Percentiles rank a stretch among this genome's conserved stretches.
These are phyloP conservation scores for Luscinia megarhynchos DNA, from an alignment of 2,797 vertebrate species.

Conservation along the genomic window DNA sequence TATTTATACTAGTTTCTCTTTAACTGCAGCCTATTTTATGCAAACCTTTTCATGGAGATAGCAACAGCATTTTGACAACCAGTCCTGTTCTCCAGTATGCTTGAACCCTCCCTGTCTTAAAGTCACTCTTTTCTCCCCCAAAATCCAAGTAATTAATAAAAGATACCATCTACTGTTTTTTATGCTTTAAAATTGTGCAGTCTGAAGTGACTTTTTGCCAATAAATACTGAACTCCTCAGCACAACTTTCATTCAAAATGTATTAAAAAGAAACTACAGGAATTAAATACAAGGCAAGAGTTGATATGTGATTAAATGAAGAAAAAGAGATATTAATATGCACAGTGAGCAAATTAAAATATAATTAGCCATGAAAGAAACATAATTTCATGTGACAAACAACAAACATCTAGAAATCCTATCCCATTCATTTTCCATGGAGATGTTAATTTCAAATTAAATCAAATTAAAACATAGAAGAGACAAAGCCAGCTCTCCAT, in stretches of 20 bases:
- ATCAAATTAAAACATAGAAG: not conserved
- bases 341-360: not conserved
- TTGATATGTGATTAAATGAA: not conserved
- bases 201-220: not conserved
- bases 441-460: slow-evolving; percentile 7
- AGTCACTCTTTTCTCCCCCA: not conserved
- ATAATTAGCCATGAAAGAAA: not conserved
- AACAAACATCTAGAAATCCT: not conserved
- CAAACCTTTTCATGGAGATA: not conserved
- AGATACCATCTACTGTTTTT: not conserved
- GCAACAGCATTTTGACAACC: not conserved
- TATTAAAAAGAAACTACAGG: not conserved
- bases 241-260: not conserved
- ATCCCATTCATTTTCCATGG: not conserved
- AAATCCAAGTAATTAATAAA: not conserved
- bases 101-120: not conserved
- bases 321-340: not conserved
- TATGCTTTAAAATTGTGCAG: not conserved
- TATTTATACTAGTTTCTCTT: not conserved
- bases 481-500: not conserved
- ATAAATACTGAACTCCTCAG: not conserved
- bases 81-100: not conserved
- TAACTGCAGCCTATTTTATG: not conserved
- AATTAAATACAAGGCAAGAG: not conserved
- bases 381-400: not conserved